These are phyloP conservation scores for Diuraphis noxia DNA, from an alignment of 1,140 invertebrate species.

Conservation along the genomic window DNA sequence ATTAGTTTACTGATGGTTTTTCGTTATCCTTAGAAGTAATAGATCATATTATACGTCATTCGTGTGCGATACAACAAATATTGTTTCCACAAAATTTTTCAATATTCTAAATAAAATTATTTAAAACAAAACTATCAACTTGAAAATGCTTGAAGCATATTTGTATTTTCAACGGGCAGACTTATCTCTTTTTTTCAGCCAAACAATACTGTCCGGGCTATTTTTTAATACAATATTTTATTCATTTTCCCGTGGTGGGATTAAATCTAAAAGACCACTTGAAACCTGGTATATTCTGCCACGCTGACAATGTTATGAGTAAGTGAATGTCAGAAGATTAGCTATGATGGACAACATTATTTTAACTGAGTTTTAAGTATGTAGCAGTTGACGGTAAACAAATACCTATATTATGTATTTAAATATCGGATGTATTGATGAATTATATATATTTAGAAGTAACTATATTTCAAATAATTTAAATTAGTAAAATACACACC, in stretches of 20 bases:
- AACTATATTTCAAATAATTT: neutral
- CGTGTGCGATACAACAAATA: neutral
- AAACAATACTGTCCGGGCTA: neutral
- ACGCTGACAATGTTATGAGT: neutral
- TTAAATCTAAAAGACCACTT: neutral
- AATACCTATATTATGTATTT: neutral
- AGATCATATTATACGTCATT: neutral
- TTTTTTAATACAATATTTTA: neutral
- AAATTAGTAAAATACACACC: neutral
- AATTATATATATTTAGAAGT: no score
- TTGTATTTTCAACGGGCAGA: neutral
- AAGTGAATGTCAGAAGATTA: neutral
- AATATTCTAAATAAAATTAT: neutral
- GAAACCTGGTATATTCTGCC: neutral
- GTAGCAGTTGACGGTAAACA: neutral
- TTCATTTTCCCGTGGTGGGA: neutral
- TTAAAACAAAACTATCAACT: neutral
- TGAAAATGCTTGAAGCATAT: neutral
- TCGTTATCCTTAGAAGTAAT: neutral
- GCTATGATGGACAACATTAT: neutral
- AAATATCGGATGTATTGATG: neutral
- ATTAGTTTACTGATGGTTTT: neutral
- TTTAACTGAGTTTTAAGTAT: neutral
- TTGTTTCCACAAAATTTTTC: neutral
- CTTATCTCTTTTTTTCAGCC: neutral